Evolutionary conservation across 1,140 invertebrate species (phyloP).

Genomic region (Bradynema listronoti): DNA sequence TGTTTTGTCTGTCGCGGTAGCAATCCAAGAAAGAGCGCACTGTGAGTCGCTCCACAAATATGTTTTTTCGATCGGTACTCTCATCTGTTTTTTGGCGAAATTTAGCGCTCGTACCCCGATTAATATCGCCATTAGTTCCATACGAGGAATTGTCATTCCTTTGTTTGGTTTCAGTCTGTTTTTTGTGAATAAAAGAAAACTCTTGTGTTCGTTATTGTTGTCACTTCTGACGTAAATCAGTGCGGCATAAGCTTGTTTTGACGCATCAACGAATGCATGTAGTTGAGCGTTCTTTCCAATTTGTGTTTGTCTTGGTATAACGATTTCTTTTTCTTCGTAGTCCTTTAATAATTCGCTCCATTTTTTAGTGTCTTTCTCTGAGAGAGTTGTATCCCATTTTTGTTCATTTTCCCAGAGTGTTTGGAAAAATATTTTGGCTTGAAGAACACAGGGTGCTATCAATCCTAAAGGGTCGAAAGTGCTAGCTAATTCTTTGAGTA

Average conservation of each 20-base stretch:
- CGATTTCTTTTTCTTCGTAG: neutral
- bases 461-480: conserved; percentile 27
- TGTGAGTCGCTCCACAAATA: conserved; percentile 32
- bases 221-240: conserved; percentile 14
- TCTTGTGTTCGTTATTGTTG: too few species aligned
- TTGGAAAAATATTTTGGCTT: conserved; percentile 27
- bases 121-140: conserved; percentile 22
- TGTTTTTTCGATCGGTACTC: neutral
- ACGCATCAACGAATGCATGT: conserved; percentile 29
- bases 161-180: conserved; percentile 20
- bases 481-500: conserved; percentile 14
- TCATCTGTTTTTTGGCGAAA: conserved; percentile 9
- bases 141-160: conserved; percentile 18
- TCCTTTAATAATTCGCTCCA: neutral
- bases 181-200: conserved; percentile 26
- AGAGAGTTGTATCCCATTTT: conserved; percentile 6
- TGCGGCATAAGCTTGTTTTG: conserved; percentile 15
- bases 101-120: neutral
- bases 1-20: neutral
- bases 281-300: neutral
- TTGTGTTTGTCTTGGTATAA: neutral
- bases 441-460: conserved; percentile 17
- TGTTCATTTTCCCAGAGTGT: conserved; percentile 24
- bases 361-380: neutral
- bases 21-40: conserved; percentile 19